Conservation (phyloP, 2,113 vertebrate species). For the Petromus typicus region DNA sequence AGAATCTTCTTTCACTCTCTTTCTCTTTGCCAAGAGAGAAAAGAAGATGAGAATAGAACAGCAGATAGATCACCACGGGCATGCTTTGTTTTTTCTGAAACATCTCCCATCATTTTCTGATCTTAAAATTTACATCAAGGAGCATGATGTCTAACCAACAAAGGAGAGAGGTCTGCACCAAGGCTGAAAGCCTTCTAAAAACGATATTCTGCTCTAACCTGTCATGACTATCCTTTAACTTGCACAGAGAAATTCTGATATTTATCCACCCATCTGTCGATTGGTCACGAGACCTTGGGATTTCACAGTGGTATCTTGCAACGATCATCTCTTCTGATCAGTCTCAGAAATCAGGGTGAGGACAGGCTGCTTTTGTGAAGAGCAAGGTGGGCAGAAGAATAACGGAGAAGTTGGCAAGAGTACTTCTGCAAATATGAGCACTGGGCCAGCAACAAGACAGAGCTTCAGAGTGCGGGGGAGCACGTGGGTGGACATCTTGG, state of each 20-base stretch:
- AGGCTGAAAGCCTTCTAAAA: background rate
- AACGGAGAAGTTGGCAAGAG: slow-evolving; percentile 57
- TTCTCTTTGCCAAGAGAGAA: slow-evolving; percentile 55
- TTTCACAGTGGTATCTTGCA: background rate
- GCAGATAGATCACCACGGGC: background rate
- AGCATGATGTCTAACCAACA: background rate
- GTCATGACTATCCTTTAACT: background rate
- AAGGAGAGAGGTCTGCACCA: background rate
- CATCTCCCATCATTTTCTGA: background rate
- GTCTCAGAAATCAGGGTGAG: slow-evolving; percentile 42
- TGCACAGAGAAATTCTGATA: slow-evolving; percentile 11
- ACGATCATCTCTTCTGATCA: background rate
- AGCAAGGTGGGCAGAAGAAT: slow-evolving; percentile 62
- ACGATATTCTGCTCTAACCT: background rate
- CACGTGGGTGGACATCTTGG: slow-evolving; percentile 70
- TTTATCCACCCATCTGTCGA: background rate
- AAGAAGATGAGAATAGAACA: slow-evolving; percentile 48
- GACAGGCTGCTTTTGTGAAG: slow-evolving; percentile 49
- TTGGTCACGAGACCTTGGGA: background rate
- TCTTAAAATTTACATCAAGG: slow-evolving; percentile 55
- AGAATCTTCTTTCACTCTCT: slow-evolving; percentile 13
- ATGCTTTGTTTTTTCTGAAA: background rate
- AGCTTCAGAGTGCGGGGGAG: slow-evolving; percentile 61
- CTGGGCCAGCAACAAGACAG: slow-evolving; percentile 69
- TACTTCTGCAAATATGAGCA: slow-evolving; percentile 77